Evolutionary conservation across 2,113 vertebrate species (phyloP).

Genomic region (Dunckerocampus dactyliophorus): DNA sequence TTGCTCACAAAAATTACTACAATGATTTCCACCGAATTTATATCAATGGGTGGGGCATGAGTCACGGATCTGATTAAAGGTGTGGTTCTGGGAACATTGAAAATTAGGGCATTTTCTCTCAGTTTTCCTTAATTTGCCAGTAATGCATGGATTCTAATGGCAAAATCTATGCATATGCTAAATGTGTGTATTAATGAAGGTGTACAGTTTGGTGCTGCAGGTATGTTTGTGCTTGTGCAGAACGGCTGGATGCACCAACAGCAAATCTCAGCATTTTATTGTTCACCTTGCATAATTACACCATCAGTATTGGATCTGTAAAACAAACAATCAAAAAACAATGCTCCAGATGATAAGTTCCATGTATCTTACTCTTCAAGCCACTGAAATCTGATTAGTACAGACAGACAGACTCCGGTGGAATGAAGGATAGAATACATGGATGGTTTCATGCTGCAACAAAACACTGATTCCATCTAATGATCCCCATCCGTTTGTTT

Average conservation of each 20-base stretch:
- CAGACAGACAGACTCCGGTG: slow-evolving; percentile 97
- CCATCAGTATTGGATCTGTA: not conserved
- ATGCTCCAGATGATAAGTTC: slow-evolving; percentile 67
- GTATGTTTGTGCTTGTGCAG: slow-evolving; percentile 51
- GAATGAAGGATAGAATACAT: slow-evolving; percentile 98
- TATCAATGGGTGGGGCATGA: too few species aligned
- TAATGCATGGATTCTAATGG: not conserved
- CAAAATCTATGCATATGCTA: not conserved
- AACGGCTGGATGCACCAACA: slow-evolving; percentile 37
- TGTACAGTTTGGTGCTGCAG: not conserved
- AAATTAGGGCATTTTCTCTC: too few species aligned
- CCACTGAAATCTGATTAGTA: slow-evolving; percentile 98
- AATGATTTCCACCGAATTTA: too few species aligned
- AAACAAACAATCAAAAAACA: not conserved
- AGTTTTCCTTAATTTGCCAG: not conserved
- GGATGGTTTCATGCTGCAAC: slow-evolving; percentile 61
- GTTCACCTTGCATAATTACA: not conserved
- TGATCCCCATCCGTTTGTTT: too few species aligned
- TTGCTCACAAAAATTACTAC: too few species aligned
- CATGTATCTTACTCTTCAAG: slow-evolving; percentile 93
- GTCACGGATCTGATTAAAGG: too few species aligned
- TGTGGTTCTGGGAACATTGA: too few species aligned
- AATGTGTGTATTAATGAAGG: not conserved
- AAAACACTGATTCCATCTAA: slow-evolving; percentile 1
- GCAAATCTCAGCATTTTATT: not conserved